Percentiles rank a stretch among this genome's conserved stretches.
These are phyloP conservation scores for Saccostrea glomerata DNA, from an alignment of 1,140 invertebrate species.

Conservation along the genomic window DNA sequence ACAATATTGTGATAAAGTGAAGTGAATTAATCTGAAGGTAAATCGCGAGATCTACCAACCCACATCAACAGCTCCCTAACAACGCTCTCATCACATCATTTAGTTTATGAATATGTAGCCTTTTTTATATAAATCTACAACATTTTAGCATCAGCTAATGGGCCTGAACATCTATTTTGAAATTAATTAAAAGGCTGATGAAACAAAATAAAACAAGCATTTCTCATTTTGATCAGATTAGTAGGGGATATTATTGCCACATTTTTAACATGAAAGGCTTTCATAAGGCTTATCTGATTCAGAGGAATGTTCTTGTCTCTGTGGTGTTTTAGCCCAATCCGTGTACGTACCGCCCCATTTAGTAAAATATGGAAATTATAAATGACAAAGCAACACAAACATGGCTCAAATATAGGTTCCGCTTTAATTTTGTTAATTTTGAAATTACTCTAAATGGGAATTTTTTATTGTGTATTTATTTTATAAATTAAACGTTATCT, in stretches of 20 bases:
- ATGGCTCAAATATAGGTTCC: too few relatives aligned
- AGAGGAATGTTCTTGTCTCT: background rate
- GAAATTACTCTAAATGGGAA: too few relatives aligned
- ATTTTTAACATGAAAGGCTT: slow-evolving; percentile 22
- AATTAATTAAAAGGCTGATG: slow-evolving; percentile 35
- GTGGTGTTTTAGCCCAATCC: background rate
- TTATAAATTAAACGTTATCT: too few relatives aligned
- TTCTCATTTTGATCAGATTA: slow-evolving; percentile 34
- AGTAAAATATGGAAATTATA: background rate
- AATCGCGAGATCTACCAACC: slow-evolving; percentile 1
- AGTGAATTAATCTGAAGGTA: slow-evolving; percentile 23
- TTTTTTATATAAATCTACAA: slow-evolving; percentile 39
- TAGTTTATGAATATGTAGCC: slow-evolving; percentile 36
- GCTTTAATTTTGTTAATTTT: too few relatives aligned
- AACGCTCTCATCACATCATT: slow-evolving; percentile 25
- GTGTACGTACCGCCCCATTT: background rate
- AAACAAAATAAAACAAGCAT: slow-evolving; percentile 32
- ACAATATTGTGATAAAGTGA: slow-evolving; percentile 32
- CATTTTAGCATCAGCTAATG: slow-evolving; percentile 38
- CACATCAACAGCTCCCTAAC: background rate
- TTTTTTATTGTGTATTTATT: too few relatives aligned
- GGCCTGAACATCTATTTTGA: slow-evolving; percentile 35
- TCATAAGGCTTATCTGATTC: background rate
- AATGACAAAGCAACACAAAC: background rate
- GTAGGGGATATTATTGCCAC: slow-evolving; percentile 24